These are phyloP conservation scores for Phrixothrix hirtus DNA, from an alignment of 2,888 invertebrate genomes.

Conservation along the genomic window DNA sequence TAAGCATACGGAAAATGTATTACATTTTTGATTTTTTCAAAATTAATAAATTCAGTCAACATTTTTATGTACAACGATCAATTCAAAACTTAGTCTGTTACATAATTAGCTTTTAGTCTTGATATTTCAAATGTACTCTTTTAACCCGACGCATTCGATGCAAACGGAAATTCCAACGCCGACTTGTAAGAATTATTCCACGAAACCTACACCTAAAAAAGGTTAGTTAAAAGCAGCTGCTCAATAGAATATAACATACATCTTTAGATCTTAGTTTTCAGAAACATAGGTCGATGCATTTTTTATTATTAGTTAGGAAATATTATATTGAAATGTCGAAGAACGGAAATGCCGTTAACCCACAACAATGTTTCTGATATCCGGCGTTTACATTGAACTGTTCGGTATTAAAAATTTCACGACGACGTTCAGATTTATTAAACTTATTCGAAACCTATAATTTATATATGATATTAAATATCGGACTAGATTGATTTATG, in stretches of 20 bases:
- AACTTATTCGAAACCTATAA: too few relatives aligned
- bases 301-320: slow-evolving; percentile 5
- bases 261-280: slow-evolving; percentile 12
- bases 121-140: too few relatives aligned
- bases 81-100: too few relatives aligned
- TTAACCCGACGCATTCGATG: slow-evolving; percentile 2
- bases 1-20: slow-evolving; percentile 35
- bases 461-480: too few relatives aligned
- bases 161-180: slow-evolving; percentile 22
- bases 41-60: background rate
- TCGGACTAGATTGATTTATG: too few relatives aligned
- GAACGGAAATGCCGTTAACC: slow-evolving; percentile 26
- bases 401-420: too few relatives aligned
- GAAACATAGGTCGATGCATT: slow-evolving; percentile 19
- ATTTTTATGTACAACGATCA: background rate
- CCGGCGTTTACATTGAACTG: slow-evolving; percentile 9
- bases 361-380: slow-evolving; percentile 22
- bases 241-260: slow-evolving; percentile 4
- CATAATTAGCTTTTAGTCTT: background rate
- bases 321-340: slow-evolving; percentile 2
- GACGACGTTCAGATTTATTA: too few relatives aligned
- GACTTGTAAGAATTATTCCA: slow-evolving; percentile 10
- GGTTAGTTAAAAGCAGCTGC: slow-evolving; percentile 12
- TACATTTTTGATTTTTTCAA: background rate
- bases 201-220: slow-evolving; percentile 11